Percentiles rank a stretch among this genome's conserved stretches.
Evolutionary conservation across 2,888 invertebrate species (phyloP).

Genomic region (Theodoxus fluviatilis): DNA sequence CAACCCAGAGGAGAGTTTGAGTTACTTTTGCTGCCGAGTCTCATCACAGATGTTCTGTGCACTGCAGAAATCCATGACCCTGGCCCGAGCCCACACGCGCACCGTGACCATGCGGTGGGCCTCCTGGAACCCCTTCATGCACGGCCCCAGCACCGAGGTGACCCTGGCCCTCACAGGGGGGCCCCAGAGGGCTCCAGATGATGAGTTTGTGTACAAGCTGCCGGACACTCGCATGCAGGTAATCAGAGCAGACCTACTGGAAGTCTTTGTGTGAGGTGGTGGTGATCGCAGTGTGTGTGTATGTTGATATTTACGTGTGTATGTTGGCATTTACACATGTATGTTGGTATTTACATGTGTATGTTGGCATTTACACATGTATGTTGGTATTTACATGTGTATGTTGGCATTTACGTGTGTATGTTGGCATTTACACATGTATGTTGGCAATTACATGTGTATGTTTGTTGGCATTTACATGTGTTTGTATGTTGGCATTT

Average conservation of each 20-base stretch:
- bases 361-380: too few relatives aligned
- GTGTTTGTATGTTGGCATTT: too few relatives aligned
- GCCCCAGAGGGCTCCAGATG: slow-evolving; percentile 64
- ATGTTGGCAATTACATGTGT: too few relatives aligned
- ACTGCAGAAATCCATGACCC: not conserved
- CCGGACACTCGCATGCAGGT: slow-evolving; percentile 39
- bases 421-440: too few relatives aligned
- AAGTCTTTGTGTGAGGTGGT: too few relatives aligned
- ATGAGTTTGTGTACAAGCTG: slow-evolving; percentile 63
- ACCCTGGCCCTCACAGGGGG: slow-evolving; percentile 63
- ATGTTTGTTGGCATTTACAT: not conserved
- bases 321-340: too few relatives aligned
- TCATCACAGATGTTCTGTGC: too few relatives aligned
- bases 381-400: not conserved
- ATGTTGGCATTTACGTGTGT: too few relatives aligned
- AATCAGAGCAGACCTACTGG: too few relatives aligned
- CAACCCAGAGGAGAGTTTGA: too few relatives aligned
- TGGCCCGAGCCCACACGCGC: slow-evolving; percentile 47
- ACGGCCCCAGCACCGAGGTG: slow-evolving; percentile 45
- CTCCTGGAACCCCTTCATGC: slow-evolving; percentile 65
- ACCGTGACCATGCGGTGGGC: slow-evolving; percentile 65
- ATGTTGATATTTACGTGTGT: not conserved
- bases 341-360: too few relatives aligned
- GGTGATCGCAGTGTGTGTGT: not conserved
- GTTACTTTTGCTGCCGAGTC: too few relatives aligned